Evolutionary conservation across 2,797 vertebrate species (phyloP).

Genomic region (Setipinna tenuifilis): DNA sequence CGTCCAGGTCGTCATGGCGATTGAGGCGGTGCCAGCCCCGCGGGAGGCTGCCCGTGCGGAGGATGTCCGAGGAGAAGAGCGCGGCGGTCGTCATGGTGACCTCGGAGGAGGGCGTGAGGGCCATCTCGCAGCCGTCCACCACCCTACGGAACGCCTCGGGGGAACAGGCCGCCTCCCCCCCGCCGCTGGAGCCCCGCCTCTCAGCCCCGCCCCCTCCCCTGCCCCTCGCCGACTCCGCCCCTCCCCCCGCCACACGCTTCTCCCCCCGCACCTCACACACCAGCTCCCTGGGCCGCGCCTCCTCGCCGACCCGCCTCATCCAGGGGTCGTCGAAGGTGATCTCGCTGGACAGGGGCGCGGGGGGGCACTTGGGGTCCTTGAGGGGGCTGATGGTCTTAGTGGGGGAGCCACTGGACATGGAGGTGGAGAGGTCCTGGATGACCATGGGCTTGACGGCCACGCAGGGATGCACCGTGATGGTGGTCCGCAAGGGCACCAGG

Average conservation of each 20-base stretch:
- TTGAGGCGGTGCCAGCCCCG: constrained; percentile 79
- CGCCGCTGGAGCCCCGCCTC: constrained; percentile 75
- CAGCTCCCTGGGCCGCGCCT: constrained; percentile 63
- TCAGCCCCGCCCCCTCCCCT: constrained; percentile 54
- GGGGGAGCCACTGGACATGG: constrained; percentile 47
- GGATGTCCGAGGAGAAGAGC: constrained; percentile 71
- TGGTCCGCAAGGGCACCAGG: constrained; percentile 84
- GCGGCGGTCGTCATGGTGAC: constrained; percentile 75
- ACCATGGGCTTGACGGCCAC: constrained; percentile 81
- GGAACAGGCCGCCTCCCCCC: constrained; percentile 78
- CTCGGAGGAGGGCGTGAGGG: constrained; percentile 49
- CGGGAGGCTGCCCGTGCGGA: constrained; percentile 85
- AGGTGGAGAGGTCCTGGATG: constrained; percentile 70
- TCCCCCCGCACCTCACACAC: constrained; percentile 70
- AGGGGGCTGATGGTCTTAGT: constrained; percentile 57
- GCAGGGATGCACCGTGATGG: constrained; percentile 83
- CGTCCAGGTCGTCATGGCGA: constrained; percentile 80
- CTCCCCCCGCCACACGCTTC: constrained; percentile 56
- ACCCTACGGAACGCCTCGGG: constrained; percentile 83
- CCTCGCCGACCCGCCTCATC: constrained; percentile 84
- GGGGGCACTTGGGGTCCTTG: constrained; percentile 65
- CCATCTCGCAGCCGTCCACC: constrained; percentile 90
- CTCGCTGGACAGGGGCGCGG: constrained; percentile 71
- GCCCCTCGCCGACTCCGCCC: constrained; percentile 58
- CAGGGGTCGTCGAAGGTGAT: constrained; percentile 93